These are phyloP conservation scores for Dynastes tityus DNA, from an alignment of 2,888 invertebrate genomes.

Conservation along the genomic window DNA sequence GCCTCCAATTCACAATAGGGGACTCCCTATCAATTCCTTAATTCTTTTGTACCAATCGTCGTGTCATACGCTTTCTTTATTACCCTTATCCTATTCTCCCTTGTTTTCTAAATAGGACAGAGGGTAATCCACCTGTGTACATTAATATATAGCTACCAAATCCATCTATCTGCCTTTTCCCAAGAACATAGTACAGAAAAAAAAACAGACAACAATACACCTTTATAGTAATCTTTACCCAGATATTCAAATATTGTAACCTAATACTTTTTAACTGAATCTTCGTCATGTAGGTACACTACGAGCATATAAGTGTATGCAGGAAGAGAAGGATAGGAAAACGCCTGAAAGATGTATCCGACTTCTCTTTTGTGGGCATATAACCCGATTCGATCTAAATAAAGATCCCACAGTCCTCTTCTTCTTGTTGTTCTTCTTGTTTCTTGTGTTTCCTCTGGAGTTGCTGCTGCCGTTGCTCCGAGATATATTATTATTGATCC, in stretches of 20 bases:
- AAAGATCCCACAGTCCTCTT: constrained; percentile 33
- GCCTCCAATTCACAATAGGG: constrained; percentile 34
- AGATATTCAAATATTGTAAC: constrained; percentile 49
- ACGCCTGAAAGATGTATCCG: constrained; percentile 4
- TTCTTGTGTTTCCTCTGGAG: constrained; percentile 21
- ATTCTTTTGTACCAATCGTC: constrained; percentile 39
- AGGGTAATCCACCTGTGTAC: constrained; percentile 21
- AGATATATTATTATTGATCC: constrained; percentile 54
- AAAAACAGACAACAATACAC: background rate
- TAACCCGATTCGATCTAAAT: constrained; percentile 43
- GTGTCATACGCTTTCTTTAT: constrained; percentile 35
- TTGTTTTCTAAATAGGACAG: constrained; percentile 25
- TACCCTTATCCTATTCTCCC: constrained; percentile 3
- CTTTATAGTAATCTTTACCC: constrained; percentile 23
- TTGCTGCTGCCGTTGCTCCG: constrained; percentile 23
- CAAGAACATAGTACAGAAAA: background rate
- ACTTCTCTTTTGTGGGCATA: constrained; percentile 18
- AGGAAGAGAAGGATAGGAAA: constrained; percentile 18
- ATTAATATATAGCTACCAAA: constrained; percentile 25
- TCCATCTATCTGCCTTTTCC: background rate
- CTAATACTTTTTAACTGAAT: constrained; percentile 40
- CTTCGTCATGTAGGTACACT: constrained; percentile 34
- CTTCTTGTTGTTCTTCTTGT: constrained; percentile 29
- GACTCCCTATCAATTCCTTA: constrained; percentile 36
- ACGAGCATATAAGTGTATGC: background rate